These are phyloP conservation scores for Notamacropus eugenii DNA, from an alignment of 2,797 vertebrate genomes.

Conservation along the genomic window DNA sequence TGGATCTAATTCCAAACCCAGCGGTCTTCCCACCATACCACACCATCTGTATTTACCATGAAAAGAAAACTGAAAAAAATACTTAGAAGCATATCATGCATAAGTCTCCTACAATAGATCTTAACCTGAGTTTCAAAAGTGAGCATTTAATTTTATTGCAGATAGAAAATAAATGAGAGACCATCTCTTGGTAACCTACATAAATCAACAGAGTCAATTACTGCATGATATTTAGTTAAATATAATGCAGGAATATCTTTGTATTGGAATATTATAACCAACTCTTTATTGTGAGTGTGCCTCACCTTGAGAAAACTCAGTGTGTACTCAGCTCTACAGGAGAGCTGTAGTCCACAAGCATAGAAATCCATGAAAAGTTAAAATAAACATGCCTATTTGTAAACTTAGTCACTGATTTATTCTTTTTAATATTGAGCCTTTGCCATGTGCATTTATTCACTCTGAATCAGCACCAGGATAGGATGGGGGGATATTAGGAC, in stretches of 20 bases:
- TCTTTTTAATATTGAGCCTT: neutral
- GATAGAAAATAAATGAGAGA: neutral
- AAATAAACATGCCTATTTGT: neutral
- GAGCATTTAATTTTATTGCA: neutral
- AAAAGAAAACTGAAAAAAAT: neutral
- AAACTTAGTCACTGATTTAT: neutral
- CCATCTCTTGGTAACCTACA: neutral
- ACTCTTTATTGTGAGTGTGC: neutral
- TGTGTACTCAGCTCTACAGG: neutral
- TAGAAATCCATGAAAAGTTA: neutral
- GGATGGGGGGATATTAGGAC: neutral
- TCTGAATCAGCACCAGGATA: neutral
- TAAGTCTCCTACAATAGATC: neutral
- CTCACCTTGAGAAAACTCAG: neutral
- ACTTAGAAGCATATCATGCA: neutral
- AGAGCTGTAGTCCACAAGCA: neutral
- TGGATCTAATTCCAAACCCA: neutral
- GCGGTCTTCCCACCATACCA: neutral
- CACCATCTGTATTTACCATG: neutral
- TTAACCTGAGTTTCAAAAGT: neutral
- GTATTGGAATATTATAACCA: neutral
- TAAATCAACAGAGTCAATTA: neutral
- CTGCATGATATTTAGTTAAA: neutral
- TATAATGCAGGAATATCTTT: neutral
- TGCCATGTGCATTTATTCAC: neutral